A percentile compares a stretch with the other conserved stretches of the same genome.
Conservation (phyloP, 1,140 invertebrate species). For the Bombyx mandarina region DNA sequence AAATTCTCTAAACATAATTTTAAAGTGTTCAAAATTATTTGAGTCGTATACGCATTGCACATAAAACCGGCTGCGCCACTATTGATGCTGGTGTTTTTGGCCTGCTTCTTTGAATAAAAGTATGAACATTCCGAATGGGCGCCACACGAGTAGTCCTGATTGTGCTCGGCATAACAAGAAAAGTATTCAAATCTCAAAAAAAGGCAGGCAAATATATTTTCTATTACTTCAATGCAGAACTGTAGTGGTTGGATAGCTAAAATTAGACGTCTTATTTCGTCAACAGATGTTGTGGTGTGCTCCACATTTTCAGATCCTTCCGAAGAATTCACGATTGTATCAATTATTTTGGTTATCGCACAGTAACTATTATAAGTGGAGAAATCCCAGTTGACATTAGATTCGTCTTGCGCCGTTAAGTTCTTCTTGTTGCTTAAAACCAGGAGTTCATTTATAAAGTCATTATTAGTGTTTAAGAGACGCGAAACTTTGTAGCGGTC, state of each 20-base stretch:
- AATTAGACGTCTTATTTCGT: conserved; percentile 59
- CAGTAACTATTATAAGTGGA: conserved; percentile 65
- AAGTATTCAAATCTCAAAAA: conserved; percentile 67
- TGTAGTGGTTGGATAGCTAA: conserved; percentile 54
- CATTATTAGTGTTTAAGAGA: conserved; percentile 58
- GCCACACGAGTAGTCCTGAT: conserved; percentile 47
- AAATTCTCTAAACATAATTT: conserved; percentile 59
- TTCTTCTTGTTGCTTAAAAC: conserved; percentile 33
- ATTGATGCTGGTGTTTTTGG: conserved; percentile 29
- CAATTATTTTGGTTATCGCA: conserved; percentile 61
- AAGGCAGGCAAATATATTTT: conserved; percentile 64
- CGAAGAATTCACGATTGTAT: conserved; percentile 53
- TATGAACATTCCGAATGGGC: conserved; percentile 67
- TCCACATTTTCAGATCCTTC: conserved; percentile 36
- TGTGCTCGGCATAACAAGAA: conserved; percentile 50
- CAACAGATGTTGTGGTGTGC: conserved; percentile 43
- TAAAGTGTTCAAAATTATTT: conserved; percentile 57
- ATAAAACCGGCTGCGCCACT: conserved; percentile 54
- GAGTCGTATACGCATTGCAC: conserved; percentile 55
- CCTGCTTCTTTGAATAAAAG: conserved; percentile 64
- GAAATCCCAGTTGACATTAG: conserved; percentile 52
- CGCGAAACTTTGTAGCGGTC: conserved; percentile 65
- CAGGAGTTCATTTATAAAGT: conserved; percentile 51
- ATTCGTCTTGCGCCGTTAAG: conserved; percentile 19
- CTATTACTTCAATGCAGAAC: conserved; percentile 60